Conservation (phyloP, 2,797 vertebrate genomes). For the Myotis planiceps region DNA sequence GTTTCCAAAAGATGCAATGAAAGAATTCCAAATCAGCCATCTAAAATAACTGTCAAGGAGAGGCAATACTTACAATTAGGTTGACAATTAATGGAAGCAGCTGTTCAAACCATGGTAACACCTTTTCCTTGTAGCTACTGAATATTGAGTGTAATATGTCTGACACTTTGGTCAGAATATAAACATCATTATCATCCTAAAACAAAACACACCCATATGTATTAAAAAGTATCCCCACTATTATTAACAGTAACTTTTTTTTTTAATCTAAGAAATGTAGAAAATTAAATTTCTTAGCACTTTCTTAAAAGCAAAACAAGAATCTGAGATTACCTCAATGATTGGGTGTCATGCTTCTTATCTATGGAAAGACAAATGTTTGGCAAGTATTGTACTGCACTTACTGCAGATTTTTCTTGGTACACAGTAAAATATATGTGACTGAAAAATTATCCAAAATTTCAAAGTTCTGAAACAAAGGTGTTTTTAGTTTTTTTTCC, state of each 20-base stretch:
- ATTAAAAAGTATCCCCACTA: not conserved
- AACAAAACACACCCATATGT: not conserved
- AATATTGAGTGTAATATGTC: slow-evolving; percentile 99
- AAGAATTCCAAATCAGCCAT: not conserved
- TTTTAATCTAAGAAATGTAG: not conserved
- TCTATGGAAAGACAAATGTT: not conserved
- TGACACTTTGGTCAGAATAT: slow-evolving; percentile 99
- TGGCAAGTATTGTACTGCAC: not conserved
- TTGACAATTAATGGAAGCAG: slow-evolving; percentile 97
- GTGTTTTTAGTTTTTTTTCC: not conserved
- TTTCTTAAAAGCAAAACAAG: not conserved
- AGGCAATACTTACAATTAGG: slow-evolving; percentile 93
- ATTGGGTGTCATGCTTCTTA: not conserved
- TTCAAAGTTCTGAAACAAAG: not conserved
- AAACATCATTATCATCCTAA: slow-evolving; percentile 98
- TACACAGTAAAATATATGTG: not conserved
- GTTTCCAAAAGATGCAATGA: not conserved
- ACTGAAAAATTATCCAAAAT: not conserved
- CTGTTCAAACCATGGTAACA: slow-evolving; percentile 98
- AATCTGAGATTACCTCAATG: not conserved
- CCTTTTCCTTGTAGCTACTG: slow-evolving; percentile 97
- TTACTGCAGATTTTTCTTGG: not conserved
- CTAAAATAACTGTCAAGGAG: not conserved
- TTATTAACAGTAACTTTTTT: not conserved
- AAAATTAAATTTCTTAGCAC: not conserved